Base-by-base conservation (phyloP, 2,797 vertebrate genomes). In the Geotrypetes seraphini region DNA sequence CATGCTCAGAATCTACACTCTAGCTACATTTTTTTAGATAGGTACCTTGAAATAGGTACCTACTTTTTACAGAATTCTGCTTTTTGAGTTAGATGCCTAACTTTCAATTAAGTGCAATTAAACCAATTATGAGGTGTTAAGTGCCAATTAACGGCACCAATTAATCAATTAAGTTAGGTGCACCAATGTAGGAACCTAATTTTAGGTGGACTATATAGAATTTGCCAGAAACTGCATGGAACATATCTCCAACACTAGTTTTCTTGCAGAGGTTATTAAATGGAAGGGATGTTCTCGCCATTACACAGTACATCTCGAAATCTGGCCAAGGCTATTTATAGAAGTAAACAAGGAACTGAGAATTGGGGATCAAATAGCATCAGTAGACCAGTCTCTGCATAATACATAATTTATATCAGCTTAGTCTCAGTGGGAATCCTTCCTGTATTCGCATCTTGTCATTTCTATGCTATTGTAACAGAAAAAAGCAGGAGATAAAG, bases 361-460 rank as follows among this genome's bases (percentile, higher is more conserved):
- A 63, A 58, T 20, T 67, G 40, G 54, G 51, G 37, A 65, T 69
- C 35, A 23, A 55, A 56, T 53, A 71, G 20, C 49, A 69, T 54
- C 49, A 57, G 57, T 43, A 53, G 60, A 78, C 65, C 22, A 66
- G 49, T 27, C 40, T 36, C 53, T 60, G 57, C 33, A 60, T 60
- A 66, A 75, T 71, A 55, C 44, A 69, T 71, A 63, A 69, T 73
- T 70, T 69, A 76, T 75, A 47, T n/a, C 59, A 43, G 33, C 31
- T 37, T 60, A 57, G 43, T 64, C 61, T 55, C 62, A 58, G 36
- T 49, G 29, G 69, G 43, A 35, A 64, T 55, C 37, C 50, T 43
- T 67, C 44, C 36, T 36, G 47, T 25, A 62, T 51, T 43, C 55
- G 25, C 43, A 60, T 53, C 44, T 40, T 66, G 32, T 63, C 31